Percentiles rank a stretch among this genome's conserved stretches.
phyloP scores from a whole-genome alignment of 2,113 vertebrate species.

The Burhinus bistriatus region DNA sequence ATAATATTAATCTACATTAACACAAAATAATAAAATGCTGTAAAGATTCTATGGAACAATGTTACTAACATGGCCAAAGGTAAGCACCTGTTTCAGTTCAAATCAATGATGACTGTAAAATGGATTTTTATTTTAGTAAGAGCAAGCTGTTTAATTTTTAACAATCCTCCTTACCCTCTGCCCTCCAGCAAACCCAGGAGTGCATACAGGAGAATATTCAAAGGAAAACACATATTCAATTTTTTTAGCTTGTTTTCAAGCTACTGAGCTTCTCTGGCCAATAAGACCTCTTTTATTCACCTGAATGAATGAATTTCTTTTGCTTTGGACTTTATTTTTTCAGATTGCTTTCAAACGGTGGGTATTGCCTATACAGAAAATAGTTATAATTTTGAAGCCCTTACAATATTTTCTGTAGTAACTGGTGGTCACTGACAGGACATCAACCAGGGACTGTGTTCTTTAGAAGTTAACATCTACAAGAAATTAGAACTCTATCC shows the following conservation, averaged over 20 bases:
- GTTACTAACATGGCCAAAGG: neutral
- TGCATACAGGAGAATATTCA: neutral
- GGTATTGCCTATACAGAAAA: neutral
- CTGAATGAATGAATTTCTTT: neutral
- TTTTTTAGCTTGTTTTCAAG: neutral
- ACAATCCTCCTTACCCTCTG: neutral
- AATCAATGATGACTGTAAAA: neutral
- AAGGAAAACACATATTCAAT: neutral
- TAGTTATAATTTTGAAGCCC: neutral
- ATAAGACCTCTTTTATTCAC: neutral
- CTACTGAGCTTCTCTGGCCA: neutral
- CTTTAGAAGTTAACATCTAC: neutral
- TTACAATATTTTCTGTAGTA: neutral
- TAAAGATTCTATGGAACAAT: neutral
- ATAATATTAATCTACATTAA: neutral
- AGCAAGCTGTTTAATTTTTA: conserved; percentile 16
- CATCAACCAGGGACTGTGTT: neutral
- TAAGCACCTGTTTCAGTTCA: neutral
- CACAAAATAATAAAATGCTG: neutral
- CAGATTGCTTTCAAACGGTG: neutral
- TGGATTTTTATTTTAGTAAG: neutral
- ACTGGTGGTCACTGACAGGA: neutral
- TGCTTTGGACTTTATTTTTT: neutral
- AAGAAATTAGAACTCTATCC: neutral
- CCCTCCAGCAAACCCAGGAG: neutral